These are phyloP conservation scores for Cantharis flavilabris DNA, from an alignment of 2,888 invertebrate species.

Conservation along the genomic window DNA sequence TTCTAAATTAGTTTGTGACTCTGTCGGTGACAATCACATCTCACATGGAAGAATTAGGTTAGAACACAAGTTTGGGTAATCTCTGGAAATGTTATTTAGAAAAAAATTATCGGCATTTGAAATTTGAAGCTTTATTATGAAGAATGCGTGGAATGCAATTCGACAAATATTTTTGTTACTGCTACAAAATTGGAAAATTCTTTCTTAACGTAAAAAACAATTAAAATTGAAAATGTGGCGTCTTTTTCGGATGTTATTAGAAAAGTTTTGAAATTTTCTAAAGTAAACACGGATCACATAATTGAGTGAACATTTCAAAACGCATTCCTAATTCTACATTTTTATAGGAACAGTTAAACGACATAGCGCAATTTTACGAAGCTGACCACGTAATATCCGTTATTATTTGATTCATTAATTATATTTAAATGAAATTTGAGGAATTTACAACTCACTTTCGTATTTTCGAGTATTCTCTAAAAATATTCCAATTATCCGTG, in stretches of 20 bases:
- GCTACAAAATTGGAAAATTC: not conserved
- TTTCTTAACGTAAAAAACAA: not conserved
- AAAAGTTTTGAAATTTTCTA: not conserved
- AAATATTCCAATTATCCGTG: not conserved
- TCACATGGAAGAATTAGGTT: not conserved
- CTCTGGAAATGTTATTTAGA: not conserved
- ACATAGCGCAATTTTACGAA: not conserved
- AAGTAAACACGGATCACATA: constrained; percentile 7
- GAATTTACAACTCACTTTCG: not conserved
- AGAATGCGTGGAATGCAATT: not conserved
- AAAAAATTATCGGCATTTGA: not conserved
- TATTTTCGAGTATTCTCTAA: not conserved
- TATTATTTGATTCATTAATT: not conserved
- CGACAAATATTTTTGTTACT: not conserved
- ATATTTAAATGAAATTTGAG: not conserved
- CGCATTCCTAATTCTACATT: not conserved
- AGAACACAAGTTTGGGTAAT: not conserved
- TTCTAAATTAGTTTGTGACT: not conserved
- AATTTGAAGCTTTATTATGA: not conserved
- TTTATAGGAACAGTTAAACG: not conserved
- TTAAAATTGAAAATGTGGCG: not conserved
- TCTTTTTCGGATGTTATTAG: not conserved
- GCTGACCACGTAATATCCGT: not conserved
- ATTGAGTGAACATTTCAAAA: constrained; percentile 16
- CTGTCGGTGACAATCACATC: not conserved